A percentile compares a stretch with the other conserved stretches of the same genome.
Conservation (phyloP, 2,113 vertebrate genomes). For the Halichoeres trimaculatus region DNA sequence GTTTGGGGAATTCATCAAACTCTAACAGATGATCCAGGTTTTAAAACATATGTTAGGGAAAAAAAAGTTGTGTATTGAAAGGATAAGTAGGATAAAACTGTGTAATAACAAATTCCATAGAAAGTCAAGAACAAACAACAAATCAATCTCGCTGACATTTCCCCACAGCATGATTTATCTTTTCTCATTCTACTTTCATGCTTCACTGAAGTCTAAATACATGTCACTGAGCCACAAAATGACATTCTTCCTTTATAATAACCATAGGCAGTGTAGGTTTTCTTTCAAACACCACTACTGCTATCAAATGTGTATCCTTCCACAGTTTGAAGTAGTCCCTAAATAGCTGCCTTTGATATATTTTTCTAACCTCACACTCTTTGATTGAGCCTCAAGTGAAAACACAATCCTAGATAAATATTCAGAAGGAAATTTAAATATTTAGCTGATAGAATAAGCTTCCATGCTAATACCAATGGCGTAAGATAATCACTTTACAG, state of each 20-base stretch:
- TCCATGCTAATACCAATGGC: no score
- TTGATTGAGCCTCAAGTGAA: no score
- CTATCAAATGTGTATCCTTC: background rate
- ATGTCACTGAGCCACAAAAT: background rate
- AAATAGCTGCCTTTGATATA: no score
- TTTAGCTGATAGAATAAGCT: no score
- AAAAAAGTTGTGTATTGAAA: background rate
- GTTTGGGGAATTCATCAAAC: conserved; percentile 2
- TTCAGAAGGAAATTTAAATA: no score
- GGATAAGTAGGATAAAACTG: background rate
- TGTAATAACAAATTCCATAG: background rate
- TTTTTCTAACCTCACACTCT: no score
- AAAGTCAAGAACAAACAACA: background rate
- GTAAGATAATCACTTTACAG: no score
- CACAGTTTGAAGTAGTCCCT: background rate
- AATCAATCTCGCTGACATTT: background rate
- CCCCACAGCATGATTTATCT: background rate
- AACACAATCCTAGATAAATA: no score
- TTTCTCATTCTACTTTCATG: background rate
- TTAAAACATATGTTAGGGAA: conserved; percentile 2
- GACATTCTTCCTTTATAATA: background rate
- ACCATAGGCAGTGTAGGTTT: background rate
- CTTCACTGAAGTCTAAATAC: background rate
- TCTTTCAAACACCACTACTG: background rate
- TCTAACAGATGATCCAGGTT: conserved; percentile 11